Base-by-base conservation (phyloP, 2,888 invertebrate genomes). In the Apantesis nais region DNA sequence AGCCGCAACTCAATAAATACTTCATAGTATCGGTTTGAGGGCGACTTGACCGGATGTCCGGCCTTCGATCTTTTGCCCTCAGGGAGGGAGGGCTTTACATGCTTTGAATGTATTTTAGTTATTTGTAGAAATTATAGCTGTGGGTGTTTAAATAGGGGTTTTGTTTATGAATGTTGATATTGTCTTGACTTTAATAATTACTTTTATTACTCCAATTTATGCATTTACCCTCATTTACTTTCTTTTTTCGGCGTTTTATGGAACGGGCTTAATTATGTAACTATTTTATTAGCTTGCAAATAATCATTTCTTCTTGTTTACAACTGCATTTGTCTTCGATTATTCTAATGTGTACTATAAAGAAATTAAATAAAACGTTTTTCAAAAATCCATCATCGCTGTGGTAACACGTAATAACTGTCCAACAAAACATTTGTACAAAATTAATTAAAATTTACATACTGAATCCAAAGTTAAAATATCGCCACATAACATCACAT, bases 1-100 rank as follows among this genome's bases (percentile, higher is more conserved):
- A 90, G 87, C 95, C 95, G 87, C 95, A 93, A 91, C 92, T 93
- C 93, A 92, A 95, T 95, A 95, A 95, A 95, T 95, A 95, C 94
- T 93, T 94, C 93, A 93, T 93, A 93, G 93, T 93, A 94, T 92
- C 92, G 91, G 92, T 90, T 89, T 89, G 90, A 90, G 91, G 92
- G 90, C 87, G 90, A 88, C 87, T 89, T 91, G 93, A 89, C 93
- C 93, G 93, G 92, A 93, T 82, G 90, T 92, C 90, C 90, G 92
- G 90, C 92, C 92, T 92, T 89, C 92, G 93, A 92, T 92, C 93
- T 92, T 87, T 88, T 84, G 91, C 92, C 93, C 92, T 87, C 82
- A 80, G 87, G 90, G 90, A 84, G 85, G 79, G 79, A 81, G 83
- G 86, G 81, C 76, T 86, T 34, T 87, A 89, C 88, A 86, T 88